Conservation (phyloP, 1,140 invertebrate species). For the Lineus longissimus region DNA sequence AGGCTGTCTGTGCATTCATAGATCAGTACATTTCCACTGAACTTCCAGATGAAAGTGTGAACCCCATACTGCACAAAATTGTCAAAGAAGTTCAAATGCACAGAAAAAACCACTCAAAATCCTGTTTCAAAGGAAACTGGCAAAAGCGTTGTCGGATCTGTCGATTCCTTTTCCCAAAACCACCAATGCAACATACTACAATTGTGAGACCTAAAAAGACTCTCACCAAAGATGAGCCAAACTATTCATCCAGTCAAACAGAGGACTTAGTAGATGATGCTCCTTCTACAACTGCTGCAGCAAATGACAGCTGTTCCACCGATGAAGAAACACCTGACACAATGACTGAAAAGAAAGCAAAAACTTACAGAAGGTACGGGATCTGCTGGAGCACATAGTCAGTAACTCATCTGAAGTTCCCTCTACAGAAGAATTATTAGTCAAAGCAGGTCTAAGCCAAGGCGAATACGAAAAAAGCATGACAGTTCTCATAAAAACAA, state of each 20-base stretch:
- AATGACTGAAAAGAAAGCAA: not conserved
- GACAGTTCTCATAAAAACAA: not conserved
- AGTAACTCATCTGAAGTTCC: not conserved
- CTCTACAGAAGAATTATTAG: not conserved
- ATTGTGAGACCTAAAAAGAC: not conserved
- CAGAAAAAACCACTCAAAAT: constrained; percentile 9
- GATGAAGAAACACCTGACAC: not conserved
- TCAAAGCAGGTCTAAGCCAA: not conserved
- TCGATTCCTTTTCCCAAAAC: constrained; percentile 4
- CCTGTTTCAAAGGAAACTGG: constrained; percentile 1
- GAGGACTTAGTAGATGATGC: too few species aligned
- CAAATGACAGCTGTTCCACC: not conserved
- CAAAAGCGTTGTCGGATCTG: not conserved
- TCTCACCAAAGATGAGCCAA: not conserved
- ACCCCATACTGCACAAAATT: not conserved
- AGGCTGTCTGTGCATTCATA: not conserved
- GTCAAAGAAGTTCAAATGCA: constrained; percentile 5
- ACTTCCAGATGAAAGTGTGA: not conserved
- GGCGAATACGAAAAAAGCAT: not conserved
- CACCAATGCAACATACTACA: not conserved
- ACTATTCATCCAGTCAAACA: not conserved
- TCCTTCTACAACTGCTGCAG: too few species aligned
- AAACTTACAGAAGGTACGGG: constrained; percentile 3
- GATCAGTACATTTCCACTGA: not conserved
- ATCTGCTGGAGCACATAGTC: not conserved